A percentile compares a stretch with the other conserved stretches of the same genome.
Evolutionary conservation across 2,113 vertebrate species (phyloP).

Genomic region (Mormyrus iriodes): DNA sequence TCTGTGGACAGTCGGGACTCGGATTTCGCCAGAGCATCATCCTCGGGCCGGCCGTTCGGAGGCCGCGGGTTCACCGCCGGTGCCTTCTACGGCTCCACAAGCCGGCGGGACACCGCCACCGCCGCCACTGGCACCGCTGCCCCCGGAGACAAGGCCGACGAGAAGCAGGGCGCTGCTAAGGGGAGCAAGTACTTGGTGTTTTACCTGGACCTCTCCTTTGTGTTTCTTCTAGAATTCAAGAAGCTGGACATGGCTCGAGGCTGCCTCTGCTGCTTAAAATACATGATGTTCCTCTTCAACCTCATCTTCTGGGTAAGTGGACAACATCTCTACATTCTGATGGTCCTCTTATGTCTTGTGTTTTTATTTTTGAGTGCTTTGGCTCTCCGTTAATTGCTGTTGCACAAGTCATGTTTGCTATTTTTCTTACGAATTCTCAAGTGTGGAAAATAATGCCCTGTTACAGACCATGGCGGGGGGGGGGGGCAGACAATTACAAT

Average conservation of each 20-base stretch:
- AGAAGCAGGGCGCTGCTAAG: slow-evolving; percentile 80
- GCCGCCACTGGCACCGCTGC: slow-evolving; percentile 40
- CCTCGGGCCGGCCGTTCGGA: slow-evolving; percentile 81
- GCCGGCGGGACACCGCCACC: slow-evolving; percentile 46
- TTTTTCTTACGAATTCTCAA: not conserved
- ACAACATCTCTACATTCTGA: slow-evolving; percentile 24
- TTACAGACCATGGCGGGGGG: not conserved
- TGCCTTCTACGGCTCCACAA: slow-evolving; percentile 90
- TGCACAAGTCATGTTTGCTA: not conserved
- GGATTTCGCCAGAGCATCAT: slow-evolving; percentile 83
- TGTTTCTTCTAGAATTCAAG: slow-evolving; percentile 99
- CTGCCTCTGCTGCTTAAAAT: slow-evolving; percentile 98
- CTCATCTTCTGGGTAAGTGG: slow-evolving; percentile 98
- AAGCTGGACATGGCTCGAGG: slow-evolving; percentile 99
- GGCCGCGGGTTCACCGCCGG: slow-evolving; percentile 90
- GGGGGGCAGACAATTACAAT: not conserved
- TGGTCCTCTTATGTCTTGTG: not conserved
- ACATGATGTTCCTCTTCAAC: slow-evolving; percentile 99
- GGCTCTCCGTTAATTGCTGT: not conserved
- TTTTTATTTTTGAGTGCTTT: not conserved
- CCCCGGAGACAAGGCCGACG: slow-evolving; percentile 60
- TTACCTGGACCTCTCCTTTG: slow-evolving; percentile 99
- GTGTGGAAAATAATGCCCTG: not conserved
- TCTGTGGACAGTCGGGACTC: slow-evolving; percentile 94
- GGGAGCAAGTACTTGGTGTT: slow-evolving; percentile 99